Percentiles rank a stretch among this genome's conserved stretches.
These are phyloP conservation scores for Acleris sparsana DNA, from an alignment of 2,888 invertebrate genomes.

Conservation along the genomic window DNA sequence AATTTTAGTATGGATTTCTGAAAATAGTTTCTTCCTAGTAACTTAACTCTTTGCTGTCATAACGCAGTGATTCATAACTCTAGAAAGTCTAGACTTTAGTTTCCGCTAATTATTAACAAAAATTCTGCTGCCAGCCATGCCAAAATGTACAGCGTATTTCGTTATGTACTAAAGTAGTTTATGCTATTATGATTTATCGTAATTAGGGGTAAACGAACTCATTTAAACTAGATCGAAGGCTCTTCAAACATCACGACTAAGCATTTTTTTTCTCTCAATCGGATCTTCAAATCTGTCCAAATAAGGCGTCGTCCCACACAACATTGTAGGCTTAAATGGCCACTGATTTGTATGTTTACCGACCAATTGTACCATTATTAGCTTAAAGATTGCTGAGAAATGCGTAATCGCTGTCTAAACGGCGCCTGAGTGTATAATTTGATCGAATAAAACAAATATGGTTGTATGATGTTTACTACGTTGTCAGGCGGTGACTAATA, in stretches of 20 bases:
- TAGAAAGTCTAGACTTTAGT: background rate
- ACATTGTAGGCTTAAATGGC: constrained; percentile 50
- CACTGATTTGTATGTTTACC: constrained; percentile 65
- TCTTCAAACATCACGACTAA: constrained; percentile 19
- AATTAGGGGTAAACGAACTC: constrained; percentile 7
- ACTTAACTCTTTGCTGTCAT: constrained; percentile 20
- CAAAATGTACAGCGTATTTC: background rate
- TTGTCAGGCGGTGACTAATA: constrained; percentile 33
- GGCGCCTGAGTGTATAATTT: constrained; percentile 65
- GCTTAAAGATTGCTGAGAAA: constrained; percentile 61
- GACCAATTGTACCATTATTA: constrained; percentile 61
- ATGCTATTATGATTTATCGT: background rate
- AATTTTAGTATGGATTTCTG: background rate
- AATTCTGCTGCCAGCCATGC: background rate
- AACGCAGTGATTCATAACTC: constrained; percentile 25
- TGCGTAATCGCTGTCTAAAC: constrained; percentile 58
- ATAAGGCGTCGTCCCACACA: constrained; percentile 38
- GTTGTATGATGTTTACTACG: constrained; percentile 41
- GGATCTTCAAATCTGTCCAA: constrained; percentile 19
- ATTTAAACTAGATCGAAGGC: background rate
- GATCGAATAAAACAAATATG: constrained; percentile 64
- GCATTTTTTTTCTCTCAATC: constrained; percentile 21
- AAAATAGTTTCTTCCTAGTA: constrained; percentile 17
- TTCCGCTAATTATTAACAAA: background rate
- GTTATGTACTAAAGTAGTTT: background rate